These are phyloP conservation scores for Heptranchias perlo DNA, from an alignment of 2,113 vertebrate genomes.

Conservation along the genomic window DNA sequence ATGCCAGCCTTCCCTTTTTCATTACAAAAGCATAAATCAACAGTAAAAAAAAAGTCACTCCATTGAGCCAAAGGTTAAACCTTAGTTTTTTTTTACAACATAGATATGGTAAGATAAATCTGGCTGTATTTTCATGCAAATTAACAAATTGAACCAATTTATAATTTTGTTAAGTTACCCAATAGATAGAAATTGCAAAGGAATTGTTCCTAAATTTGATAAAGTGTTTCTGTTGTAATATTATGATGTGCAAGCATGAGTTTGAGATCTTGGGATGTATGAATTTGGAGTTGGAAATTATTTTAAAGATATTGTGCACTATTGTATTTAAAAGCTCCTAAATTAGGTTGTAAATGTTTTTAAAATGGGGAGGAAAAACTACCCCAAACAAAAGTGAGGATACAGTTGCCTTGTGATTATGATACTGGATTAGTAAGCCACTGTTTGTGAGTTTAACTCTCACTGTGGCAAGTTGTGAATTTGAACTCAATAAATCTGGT, in stretches of 20 bases:
- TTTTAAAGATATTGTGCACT: background rate
- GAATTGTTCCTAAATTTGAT: background rate
- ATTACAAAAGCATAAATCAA: slow-evolving; percentile 9
- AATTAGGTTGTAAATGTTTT: background rate
- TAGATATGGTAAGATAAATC: background rate
- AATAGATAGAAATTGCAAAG: background rate
- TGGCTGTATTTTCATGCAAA: background rate
- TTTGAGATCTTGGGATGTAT: background rate
- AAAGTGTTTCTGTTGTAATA: background rate
- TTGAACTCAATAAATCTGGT: background rate
- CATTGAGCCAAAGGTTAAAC: background rate
- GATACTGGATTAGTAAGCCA: background rate
- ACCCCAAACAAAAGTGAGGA: background rate
- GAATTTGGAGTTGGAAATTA: background rate
- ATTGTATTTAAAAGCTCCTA: background rate
- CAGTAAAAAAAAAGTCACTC: background rate
- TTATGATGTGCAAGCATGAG: background rate
- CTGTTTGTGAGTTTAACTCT: background rate
- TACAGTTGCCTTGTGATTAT: background rate
- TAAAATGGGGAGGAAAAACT: background rate
- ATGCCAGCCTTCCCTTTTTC: background rate
- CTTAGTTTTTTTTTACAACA: background rate
- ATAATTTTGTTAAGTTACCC: background rate
- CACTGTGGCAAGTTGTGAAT: background rate
- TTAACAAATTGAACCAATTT: background rate